These are phyloP conservation scores for Enhydra lutris DNA, from an alignment of 2,113 vertebrate species.

Conservation along the genomic window DNA sequence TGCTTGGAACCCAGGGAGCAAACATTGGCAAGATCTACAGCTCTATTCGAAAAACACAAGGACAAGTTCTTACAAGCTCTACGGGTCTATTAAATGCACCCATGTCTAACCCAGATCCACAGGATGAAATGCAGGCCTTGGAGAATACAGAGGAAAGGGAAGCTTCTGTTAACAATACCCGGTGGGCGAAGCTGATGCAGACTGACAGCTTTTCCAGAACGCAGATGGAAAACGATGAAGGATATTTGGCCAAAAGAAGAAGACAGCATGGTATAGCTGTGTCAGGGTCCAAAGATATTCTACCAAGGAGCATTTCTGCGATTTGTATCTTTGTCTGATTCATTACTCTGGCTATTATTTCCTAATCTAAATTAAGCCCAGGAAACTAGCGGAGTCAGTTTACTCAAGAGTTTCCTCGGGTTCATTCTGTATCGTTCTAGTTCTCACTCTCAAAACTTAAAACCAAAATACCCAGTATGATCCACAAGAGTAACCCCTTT, in stretches of 20 bases:
- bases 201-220: conserved; percentile 48
- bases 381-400: accelerated
- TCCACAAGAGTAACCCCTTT: neutral
- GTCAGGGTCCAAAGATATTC: neutral
- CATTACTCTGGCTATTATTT: neutral
- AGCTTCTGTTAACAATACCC: neutral
- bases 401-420: neutral
- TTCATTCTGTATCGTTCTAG: neutral
- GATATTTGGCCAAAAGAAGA: conserved; percentile 37
- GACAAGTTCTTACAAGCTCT: conserved; percentile 62
- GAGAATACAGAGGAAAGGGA: conserved; percentile 36
- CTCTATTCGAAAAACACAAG: neutral
- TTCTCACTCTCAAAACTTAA: neutral
- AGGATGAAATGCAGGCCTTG: conserved; percentile 32
- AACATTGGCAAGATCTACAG: conserved; percentile 55
- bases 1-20: conserved; percentile 15
- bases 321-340: neutral
- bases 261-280: neutral
- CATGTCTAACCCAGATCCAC: conserved; percentile 19
- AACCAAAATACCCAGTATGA: neutral
- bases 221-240: conserved; percentile 61
- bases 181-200: neutral
- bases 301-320: neutral
- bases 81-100: neutral
- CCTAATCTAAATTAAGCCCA: neutral